Percentiles rank a stretch among this genome's conserved stretches.
phyloP scores from a whole-genome alignment of 2,888 invertebrate genomes.

The Zaprionus obscuricornis region DNA sequence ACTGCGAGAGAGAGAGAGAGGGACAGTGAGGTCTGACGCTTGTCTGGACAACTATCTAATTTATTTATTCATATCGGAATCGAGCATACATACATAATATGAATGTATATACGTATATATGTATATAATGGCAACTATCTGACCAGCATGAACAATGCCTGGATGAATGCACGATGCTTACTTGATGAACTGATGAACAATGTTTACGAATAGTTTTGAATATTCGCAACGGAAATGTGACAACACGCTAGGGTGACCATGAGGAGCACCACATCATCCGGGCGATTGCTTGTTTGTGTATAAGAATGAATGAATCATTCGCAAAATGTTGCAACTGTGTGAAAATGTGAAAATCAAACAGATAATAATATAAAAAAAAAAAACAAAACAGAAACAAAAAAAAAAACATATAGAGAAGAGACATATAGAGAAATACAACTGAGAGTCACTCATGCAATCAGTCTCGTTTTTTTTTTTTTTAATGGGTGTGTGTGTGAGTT shows the following conservation, averaged over 20 bases:
- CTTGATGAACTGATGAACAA: background rate
- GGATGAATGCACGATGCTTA: slow-evolving; percentile 17
- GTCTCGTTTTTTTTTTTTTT: slow-evolving; percentile 1
- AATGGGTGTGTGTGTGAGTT: background rate
- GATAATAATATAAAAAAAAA: too few species aligned
- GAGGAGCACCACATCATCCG: slow-evolving; percentile 43
- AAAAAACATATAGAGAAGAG: too few species aligned
- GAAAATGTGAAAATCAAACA: slow-evolving; percentile 12
- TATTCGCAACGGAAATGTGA: slow-evolving; percentile 72
- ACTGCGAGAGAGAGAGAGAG: background rate
- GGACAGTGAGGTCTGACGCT: slow-evolving; percentile 9
- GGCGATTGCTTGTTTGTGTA: slow-evolving; percentile 33
- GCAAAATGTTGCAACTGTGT: slow-evolving; percentile 42
- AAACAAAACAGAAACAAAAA: too few species aligned
- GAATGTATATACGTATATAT: too few species aligned
- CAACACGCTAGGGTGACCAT: slow-evolving; percentile 60
- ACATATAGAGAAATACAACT: slow-evolving; percentile 19
- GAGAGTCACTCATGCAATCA: slow-evolving; percentile 65
- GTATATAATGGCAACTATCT: slow-evolving; percentile 47
- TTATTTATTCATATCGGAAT: slow-evolving; percentile 54
- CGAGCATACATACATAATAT: slow-evolving; percentile 28
- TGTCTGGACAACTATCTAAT: slow-evolving; percentile 40
- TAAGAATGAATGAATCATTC: slow-evolving; percentile 47
- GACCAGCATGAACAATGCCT: slow-evolving; percentile 57
- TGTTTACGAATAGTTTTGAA: slow-evolving; percentile 17